phyloP scores from a whole-genome alignment of 92 coral and sea anemone genomes.

The Pocillopora meandrina region DNA sequence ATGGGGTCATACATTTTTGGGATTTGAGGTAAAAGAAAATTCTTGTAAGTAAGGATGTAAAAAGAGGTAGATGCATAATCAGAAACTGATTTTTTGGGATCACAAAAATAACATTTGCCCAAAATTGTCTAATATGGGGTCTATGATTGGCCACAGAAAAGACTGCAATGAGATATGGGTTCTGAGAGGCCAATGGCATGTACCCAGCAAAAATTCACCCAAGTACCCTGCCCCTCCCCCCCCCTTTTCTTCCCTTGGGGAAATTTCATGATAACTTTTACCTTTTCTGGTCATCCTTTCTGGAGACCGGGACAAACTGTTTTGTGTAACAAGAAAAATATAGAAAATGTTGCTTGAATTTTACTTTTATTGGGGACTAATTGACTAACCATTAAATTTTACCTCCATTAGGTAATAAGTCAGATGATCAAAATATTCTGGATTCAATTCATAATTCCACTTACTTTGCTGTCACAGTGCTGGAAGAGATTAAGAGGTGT shows the following conservation, averaged over 20 bases:
- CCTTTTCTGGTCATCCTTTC: too few relatives aligned
- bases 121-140: too few relatives aligned
- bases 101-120: too few relatives aligned
- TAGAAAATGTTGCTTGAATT: neutral
- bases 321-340: too few relatives aligned
- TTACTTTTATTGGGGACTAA: neutral
- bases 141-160: too few relatives aligned
- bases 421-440: slow-evolving; percentile 50
- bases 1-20: too few relatives aligned
- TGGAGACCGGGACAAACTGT: too few relatives aligned
- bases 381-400: neutral
- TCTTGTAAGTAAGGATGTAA: too few relatives aligned
- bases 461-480: slow-evolving; percentile 77
- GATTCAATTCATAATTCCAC: slow-evolving; percentile 82
- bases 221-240: neutral
- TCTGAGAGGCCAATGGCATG: neutral
- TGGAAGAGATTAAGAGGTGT: slow-evolving; percentile 76
- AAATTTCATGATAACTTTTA: too few relatives aligned
- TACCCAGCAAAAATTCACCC: neutral
- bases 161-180: too few relatives aligned
- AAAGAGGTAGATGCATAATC: neutral
- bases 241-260: neutral
- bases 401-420: neutral
- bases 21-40: too few relatives aligned
- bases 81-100: neutral